Evolutionary conservation across 2,888 invertebrate genomes (phyloP), one percentile per base, ranked within the genome.

Genomic region (Drosophila cognata): DNA sequence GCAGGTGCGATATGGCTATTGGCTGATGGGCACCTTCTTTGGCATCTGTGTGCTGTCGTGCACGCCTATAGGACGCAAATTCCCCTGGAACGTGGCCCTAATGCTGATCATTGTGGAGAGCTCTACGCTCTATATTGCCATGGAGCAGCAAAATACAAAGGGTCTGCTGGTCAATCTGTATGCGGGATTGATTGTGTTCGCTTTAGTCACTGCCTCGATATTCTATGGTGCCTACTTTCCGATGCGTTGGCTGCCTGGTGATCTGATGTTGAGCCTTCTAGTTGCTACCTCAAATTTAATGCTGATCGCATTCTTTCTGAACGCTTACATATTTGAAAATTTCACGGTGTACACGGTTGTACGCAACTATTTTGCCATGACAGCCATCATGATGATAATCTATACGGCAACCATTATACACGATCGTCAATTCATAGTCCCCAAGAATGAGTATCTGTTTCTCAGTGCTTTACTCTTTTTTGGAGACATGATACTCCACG

Each of bases 341-440:
- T 2, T 0, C 0, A 2, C 36, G 0, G n/a, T 80, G 0, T 81
- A 53, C 38, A 18, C 5, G 0, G 10, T 59, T 4, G 71, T 85
- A 1, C 75, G 82, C 0, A 89, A 84, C 38, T 79, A 53, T 21
- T 82, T 89, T 29, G 90, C 88, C 1, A 0, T 86, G 11, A 29
- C 71, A 2, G 81, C 90, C 3, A 7, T 89, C 13, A 69, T 61
- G 18, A 76, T 82, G 76, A 74, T 88, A 18, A 79, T 82, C 71
- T 86, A 85, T 29, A 79, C 90, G 61, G 85, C 90, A 2, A 82
- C 85, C 41, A 77, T 88, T 2, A 81, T 88, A 28, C 89, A 88
- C 13, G 88, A 85, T 25, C 82, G 89, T 7, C 89, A 88, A 38
- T 82, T 79, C 35, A 65, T 78, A 59, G 84, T 88, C 21, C 80